phyloP scores from a whole-genome alignment of 2,113 vertebrate species.

The Bothrops jararaca region DNA sequence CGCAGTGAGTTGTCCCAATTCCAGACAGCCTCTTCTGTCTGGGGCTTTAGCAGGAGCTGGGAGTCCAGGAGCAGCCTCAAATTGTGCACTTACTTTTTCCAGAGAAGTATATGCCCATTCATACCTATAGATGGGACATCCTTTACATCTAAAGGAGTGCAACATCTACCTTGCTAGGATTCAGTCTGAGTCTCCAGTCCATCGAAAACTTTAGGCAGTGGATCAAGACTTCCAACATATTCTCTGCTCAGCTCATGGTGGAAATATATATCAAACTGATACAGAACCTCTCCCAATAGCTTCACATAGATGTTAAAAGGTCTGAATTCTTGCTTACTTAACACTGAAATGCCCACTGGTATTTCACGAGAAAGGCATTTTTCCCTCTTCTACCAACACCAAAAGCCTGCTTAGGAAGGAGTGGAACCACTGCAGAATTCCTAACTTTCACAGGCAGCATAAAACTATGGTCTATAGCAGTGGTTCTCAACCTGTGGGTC shows the following conservation, averaged over 20 bases:
- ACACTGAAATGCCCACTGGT: not conserved
- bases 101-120: not conserved
- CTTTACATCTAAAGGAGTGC: not conserved
- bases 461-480: not conserved
- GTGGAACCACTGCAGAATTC: not conserved
- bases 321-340: not conserved
- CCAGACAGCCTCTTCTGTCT: not conserved
- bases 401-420: not conserved
- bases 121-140: not conserved
- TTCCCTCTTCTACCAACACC: not conserved
- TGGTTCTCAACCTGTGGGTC: too few species aligned
- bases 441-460: not conserved
- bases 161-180: not conserved
- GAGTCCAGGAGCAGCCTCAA: not conserved
- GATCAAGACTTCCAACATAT: not conserved
- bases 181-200: too few species aligned
- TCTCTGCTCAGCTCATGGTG: not conserved
- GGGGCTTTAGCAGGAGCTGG: not conserved
- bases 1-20: not conserved
- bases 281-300: not conserved
- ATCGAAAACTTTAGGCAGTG: not conserved
- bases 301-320: not conserved
- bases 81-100: not conserved
- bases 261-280: not conserved
- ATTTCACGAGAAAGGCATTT: not conserved